phyloP scores from a whole-genome alignment of 1,140 invertebrate species.

The Rhagoletis pomonella region DNA sequence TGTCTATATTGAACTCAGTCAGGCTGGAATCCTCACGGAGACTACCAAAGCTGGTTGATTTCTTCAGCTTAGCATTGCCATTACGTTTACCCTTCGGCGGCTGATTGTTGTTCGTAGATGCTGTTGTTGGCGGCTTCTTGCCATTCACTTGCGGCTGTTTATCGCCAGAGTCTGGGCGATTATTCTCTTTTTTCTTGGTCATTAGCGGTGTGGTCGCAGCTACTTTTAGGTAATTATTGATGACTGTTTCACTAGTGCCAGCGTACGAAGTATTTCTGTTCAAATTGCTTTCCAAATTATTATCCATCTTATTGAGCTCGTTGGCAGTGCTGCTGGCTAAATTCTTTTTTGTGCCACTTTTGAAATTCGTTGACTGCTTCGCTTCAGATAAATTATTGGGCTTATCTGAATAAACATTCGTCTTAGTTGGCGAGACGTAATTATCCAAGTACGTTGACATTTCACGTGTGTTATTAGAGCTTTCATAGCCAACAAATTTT shows the following conservation, averaged over 20 bases:
- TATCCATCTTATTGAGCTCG: slow-evolving; percentile 58
- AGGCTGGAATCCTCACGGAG: slow-evolving; percentile 69
- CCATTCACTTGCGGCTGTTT: background rate
- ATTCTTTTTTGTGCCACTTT: slow-evolving; percentile 58
- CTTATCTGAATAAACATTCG: slow-evolving; percentile 56
- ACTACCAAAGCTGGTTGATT: slow-evolving; percentile 65
- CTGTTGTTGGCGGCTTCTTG: background rate
- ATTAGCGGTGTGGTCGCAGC: slow-evolving; percentile 61
- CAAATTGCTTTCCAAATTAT: slow-evolving; percentile 50
- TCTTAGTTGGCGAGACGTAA: slow-evolving; percentile 58
- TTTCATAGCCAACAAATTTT: slow-evolving; percentile 39
- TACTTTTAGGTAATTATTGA: slow-evolving; percentile 69
- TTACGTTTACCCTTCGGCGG: slow-evolving; percentile 5
- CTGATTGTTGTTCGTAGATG: background rate
- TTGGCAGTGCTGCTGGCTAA: slow-evolving; percentile 61
- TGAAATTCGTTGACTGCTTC: slow-evolving; percentile 41
- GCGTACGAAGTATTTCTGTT: slow-evolving; percentile 3
- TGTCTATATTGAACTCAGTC: slow-evolving; percentile 72
- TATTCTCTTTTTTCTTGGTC: slow-evolving; percentile 70
- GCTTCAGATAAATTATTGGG: slow-evolving; percentile 70
- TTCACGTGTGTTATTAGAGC: slow-evolving; percentile 64
- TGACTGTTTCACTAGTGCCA: slow-evolving; percentile 63
- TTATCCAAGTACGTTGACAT: slow-evolving; percentile 67
- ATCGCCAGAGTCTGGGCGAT: slow-evolving; percentile 62
- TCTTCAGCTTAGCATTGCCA: slow-evolving; percentile 64